Conservation (phyloP, 2,888 invertebrate genomes). For the Biston stratarius region DNA sequence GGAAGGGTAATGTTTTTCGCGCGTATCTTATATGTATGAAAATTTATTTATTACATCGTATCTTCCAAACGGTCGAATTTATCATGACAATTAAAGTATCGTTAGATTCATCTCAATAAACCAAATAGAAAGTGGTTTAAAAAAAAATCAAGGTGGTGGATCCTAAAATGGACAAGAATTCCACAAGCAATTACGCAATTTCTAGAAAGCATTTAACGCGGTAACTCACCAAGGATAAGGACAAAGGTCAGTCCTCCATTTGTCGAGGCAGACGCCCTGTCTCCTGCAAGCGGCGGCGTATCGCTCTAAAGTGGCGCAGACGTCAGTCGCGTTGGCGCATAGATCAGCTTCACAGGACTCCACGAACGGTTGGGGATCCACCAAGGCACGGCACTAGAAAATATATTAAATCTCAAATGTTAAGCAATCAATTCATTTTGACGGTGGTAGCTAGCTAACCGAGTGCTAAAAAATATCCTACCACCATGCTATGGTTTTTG, state of each 20-base stretch:
- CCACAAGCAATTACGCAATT: neutral
- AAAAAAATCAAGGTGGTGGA: too few relatives aligned
- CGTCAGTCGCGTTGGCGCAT: conserved; percentile 86
- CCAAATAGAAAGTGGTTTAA: too few relatives aligned
- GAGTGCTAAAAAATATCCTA: too few relatives aligned
- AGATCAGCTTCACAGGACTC: conserved; percentile 90
- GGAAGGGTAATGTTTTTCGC: too few relatives aligned
- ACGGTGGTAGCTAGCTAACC: too few relatives aligned
- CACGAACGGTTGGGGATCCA: conserved; percentile 89
- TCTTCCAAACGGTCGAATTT: too few relatives aligned
- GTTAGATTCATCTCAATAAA: too few relatives aligned
- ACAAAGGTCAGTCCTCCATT: conserved; percentile 90
- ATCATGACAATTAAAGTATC: too few relatives aligned
- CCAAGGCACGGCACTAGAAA: conserved; percentile 89
- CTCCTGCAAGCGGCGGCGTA: conserved; percentile 91
- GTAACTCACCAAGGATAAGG: conserved; percentile 87
- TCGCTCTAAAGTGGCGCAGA: conserved; percentile 89
- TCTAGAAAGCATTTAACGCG: conserved; percentile 2
- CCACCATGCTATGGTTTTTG: too few relatives aligned
- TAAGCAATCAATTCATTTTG: too few relatives aligned
- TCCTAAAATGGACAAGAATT: neutral
- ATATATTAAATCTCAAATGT: neutral
- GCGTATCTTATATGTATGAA: too few relatives aligned
- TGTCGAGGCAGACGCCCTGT: conserved; percentile 89
- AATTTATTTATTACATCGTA: too few relatives aligned